phyloP scores from a whole-genome alignment of 2,113 vertebrate species.

The Ictalurus punctatus region DNA sequence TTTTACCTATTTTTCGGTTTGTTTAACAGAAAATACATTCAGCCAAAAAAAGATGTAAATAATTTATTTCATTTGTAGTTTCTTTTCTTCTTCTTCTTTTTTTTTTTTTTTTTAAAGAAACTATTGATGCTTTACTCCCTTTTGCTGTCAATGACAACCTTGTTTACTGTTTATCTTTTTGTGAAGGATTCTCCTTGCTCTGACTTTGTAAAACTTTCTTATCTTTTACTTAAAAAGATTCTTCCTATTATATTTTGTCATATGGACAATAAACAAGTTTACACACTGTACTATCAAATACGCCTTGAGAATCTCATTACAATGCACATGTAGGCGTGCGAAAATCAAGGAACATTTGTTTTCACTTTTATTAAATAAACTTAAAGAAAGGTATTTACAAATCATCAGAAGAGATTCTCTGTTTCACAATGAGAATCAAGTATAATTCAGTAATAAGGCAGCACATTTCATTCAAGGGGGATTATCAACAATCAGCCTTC shows the following conservation, averaged over 20 bases:
- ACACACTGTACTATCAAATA: background rate
- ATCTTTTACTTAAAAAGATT: background rate
- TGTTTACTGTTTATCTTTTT: constrained; percentile 40
- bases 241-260: background rate
- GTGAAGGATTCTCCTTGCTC: constrained; percentile 33
- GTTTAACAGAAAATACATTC: background rate
- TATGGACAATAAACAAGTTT: background rate
- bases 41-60: background rate
- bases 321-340: background rate
- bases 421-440: constrained; percentile 17
- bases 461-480: background rate
- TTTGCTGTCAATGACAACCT: background rate
- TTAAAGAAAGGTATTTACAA: constrained; percentile 60
- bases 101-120: constrained; percentile 49
- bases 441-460: constrained; percentile 32
- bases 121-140: background rate
- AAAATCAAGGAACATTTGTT: background rate
- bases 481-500: constrained; percentile 9
- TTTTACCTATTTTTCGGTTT: background rate
- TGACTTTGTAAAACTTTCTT: constrained; percentile 21
- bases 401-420: constrained; percentile 37
- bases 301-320: background rate
- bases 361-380: constrained; percentile 61
- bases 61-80: background rate
- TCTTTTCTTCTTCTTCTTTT: background rate